Evolutionary conservation across 1,140 invertebrate species (phyloP), one percentile per base, ranked within the genome.

Genomic region (Drosophila nebulosa): DNA sequence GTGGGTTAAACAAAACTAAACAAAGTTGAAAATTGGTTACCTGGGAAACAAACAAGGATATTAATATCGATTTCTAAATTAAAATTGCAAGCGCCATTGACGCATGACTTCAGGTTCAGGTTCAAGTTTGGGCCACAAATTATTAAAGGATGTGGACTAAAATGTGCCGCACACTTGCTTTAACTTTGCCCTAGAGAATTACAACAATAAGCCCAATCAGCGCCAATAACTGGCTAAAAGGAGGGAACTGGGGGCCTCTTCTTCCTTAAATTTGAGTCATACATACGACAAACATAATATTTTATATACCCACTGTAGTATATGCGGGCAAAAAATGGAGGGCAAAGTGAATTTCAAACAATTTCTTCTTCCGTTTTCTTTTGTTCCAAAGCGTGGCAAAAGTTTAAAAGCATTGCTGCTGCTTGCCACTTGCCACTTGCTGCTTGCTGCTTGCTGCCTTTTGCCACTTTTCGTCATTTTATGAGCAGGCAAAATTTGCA

Each of bases 241-340:
- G 16, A 51, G 46, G 5, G 3, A n/a, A n/a, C n/a, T n/a, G 12
- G n/a, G 35, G 1, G 10, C 7, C 0, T 0, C 32, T 1, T n/a
- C 39, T 58, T 58, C 64, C 80, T 69, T 67, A 77, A 85, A 86
- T 85, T 85, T 86, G 69, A 46, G 39, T 65, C 74, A 71, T 56
- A 30, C 26, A 27, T 27, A 85, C 80, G 69, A 80, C 73, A 84
- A 52, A 74, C 70, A 80, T 55, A 59, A 74, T 16, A 18, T 18
- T 42, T n/a, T n/a, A n/a, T n/a, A n/a, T n/a, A n/a, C n/a, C n/a
- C n/a, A n/a, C n/a, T n/a, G n/a, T n/a, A n/a, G n/a, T n/a, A n/a
- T 36, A 36, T 14, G n/a, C 14, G n/a, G 72, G 46, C 6, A 67
- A 50, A 65, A 50, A 50, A 66, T 14, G 16, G 9, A 30, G 18